Conservation (phyloP, 1,140 invertebrate species). For the Drosophila lacertosa region DNA sequence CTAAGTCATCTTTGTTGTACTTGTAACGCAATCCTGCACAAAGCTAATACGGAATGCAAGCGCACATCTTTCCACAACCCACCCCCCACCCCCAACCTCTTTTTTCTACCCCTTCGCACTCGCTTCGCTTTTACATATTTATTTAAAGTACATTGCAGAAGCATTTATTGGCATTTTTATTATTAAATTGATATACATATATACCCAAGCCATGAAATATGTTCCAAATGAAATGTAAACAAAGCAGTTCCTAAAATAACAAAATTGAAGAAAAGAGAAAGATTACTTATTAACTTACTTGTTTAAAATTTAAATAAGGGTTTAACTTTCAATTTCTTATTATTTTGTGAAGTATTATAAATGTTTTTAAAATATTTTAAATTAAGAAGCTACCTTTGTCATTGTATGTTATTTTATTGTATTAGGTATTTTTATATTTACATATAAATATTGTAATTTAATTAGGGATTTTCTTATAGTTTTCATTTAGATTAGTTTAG, state of each 20-base stretch:
- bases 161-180: not conserved
- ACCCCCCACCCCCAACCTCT: not conserved
- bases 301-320: too few relatives aligned
- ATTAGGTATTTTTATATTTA: too few relatives aligned
- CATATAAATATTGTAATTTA: too few relatives aligned
- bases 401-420: too few relatives aligned
- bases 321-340: too few relatives aligned
- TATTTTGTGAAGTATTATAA: too few relatives aligned
- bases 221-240: not conserved
- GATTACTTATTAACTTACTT: too few relatives aligned
- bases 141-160: not conserved
- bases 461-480: too few relatives aligned
- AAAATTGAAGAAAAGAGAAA: not conserved
- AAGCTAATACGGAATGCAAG: conserved; percentile 11
- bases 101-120: too few relatives aligned
- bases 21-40: conserved; percentile 31
- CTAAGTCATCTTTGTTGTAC: not conserved
- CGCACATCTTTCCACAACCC: not conserved
- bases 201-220: not conserved
- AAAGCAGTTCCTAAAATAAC: not conserved
- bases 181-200: not conserved
- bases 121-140: not conserved
- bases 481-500: not conserved
- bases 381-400: too few relatives aligned
- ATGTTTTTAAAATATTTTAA: too few relatives aligned